Conservation (phyloP, 2,797 vertebrate species). For the Balearica regulorum region DNA sequence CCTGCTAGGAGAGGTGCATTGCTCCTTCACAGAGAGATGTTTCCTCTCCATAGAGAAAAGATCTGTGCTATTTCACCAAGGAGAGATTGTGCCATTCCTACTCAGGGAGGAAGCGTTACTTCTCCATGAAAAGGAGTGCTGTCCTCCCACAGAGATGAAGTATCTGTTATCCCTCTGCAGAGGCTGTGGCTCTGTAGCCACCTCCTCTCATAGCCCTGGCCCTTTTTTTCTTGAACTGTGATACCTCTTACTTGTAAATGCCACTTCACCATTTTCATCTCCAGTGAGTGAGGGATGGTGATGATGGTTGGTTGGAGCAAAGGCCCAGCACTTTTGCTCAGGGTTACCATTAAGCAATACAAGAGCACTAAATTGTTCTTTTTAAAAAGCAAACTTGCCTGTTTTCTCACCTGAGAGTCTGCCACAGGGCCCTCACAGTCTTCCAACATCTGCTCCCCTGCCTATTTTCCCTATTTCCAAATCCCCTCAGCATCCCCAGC, state of each 20-base stretch:
- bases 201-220: neutral
- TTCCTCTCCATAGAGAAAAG: neutral
- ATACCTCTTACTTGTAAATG: neutral
- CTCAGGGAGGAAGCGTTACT: neutral
- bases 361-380: neutral
- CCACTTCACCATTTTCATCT: neutral
- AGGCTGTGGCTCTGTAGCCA: neutral
- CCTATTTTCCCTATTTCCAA: neutral
- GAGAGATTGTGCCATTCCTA: neutral
- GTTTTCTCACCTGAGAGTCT: neutral
- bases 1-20: neutral
- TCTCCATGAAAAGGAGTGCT: neutral
- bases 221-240: neutral
- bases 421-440: neutral
- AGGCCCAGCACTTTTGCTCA: neutral
- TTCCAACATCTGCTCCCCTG: neutral
- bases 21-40: neutral
- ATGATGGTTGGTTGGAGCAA: neutral
- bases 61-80: neutral
- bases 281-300: neutral
- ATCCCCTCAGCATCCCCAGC: neutral
- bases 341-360: neutral
- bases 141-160: neutral
- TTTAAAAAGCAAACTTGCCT: neutral
- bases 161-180: neutral